Percentiles rank a stretch among this genome's conserved stretches.
Conservation (phyloP, 2,888 invertebrate genomes). For the Folsomia candida region DNA sequence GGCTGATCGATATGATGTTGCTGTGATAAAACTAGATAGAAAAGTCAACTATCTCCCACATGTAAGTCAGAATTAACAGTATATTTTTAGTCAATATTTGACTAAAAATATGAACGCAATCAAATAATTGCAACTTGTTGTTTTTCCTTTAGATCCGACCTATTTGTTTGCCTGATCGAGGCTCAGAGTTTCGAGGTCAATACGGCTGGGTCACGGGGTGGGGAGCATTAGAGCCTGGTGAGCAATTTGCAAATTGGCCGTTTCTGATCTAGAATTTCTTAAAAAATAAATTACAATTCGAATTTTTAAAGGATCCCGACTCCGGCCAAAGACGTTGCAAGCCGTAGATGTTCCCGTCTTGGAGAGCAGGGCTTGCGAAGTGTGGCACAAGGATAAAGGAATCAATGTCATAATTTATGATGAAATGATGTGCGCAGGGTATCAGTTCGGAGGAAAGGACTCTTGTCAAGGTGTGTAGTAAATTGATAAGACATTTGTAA, state of each 20-base stretch:
- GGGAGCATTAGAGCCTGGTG: slow-evolving; percentile 75
- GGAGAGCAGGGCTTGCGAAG: slow-evolving; percentile 73
- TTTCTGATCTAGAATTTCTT: slow-evolving; percentile 30
- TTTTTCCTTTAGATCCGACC: too few relatives aligned
- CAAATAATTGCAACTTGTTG: too few relatives aligned
- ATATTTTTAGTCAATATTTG: too few relatives aligned
- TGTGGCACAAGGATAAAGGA: slow-evolving; percentile 69
- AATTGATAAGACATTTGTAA: slow-evolving; percentile 2
- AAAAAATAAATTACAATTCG: slow-evolving; percentile 4
- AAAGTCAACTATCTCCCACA: slow-evolving; percentile 83
- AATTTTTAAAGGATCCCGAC: slow-evolving; percentile 65
- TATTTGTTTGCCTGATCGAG: slow-evolving; percentile 85
- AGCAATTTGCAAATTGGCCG: slow-evolving; percentile 25
- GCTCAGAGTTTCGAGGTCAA: slow-evolving; percentile 83
- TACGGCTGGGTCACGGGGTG: slow-evolving; percentile 91
- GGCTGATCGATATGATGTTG: slow-evolving; percentile 81
- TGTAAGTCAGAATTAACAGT: too few relatives aligned
- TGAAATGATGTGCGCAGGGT: slow-evolving; percentile 93
- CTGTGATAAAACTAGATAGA: slow-evolving; percentile 80
- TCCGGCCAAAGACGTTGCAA: slow-evolving; percentile 84
- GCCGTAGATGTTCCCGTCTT: slow-evolving; percentile 91
- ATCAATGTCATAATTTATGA: slow-evolving; percentile 88
- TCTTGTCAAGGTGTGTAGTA: slow-evolving; percentile 65
- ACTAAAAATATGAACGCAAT: too few relatives aligned
- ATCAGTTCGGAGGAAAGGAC: slow-evolving; percentile 81